Percentiles rank a stretch among this genome's conserved stretches.
These are phyloP conservation scores for Eurystomus gularis DNA, from an alignment of 2,113 vertebrate species.

Conservation along the genomic window DNA sequence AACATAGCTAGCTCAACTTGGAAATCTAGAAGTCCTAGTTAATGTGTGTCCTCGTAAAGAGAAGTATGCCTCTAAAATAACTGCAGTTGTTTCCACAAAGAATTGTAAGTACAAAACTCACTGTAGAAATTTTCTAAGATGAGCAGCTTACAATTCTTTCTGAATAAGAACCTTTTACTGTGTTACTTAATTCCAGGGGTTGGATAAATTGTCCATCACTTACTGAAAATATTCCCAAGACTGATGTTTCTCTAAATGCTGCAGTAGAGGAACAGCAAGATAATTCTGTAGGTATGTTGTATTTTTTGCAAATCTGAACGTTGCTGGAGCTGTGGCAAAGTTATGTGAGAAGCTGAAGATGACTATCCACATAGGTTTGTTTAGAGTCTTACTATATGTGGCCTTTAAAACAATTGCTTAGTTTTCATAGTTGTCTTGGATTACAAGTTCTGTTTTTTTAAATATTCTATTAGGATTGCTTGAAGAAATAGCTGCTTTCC, in stretches of 20 bases:
- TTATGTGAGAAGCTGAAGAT: neutral
- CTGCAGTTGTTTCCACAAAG: neutral
- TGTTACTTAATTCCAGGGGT: conserved; percentile 27
- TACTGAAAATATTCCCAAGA: neutral
- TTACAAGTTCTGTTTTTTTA: neutral
- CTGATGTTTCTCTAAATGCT: neutral
- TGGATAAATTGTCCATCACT: neutral
- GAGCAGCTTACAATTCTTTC: neutral
- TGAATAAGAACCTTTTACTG: neutral
- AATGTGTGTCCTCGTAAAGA: neutral
- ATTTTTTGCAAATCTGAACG: neutral
- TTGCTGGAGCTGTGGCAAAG: neutral
- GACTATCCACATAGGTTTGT: neutral
- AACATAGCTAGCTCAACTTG: neutral
- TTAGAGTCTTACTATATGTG: neutral
- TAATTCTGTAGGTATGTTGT: conserved; percentile 61
- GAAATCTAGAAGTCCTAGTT: neutral
- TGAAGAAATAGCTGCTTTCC: neutral
- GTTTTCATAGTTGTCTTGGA: neutral
- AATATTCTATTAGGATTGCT: neutral
- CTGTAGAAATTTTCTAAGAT: neutral
- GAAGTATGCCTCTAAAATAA: neutral
- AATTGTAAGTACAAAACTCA: neutral
- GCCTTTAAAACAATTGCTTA: neutral
- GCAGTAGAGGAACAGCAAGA: neutral